Conservation (phyloP, 2,113 vertebrate genomes). For the Mustela lutreola region DNA sequence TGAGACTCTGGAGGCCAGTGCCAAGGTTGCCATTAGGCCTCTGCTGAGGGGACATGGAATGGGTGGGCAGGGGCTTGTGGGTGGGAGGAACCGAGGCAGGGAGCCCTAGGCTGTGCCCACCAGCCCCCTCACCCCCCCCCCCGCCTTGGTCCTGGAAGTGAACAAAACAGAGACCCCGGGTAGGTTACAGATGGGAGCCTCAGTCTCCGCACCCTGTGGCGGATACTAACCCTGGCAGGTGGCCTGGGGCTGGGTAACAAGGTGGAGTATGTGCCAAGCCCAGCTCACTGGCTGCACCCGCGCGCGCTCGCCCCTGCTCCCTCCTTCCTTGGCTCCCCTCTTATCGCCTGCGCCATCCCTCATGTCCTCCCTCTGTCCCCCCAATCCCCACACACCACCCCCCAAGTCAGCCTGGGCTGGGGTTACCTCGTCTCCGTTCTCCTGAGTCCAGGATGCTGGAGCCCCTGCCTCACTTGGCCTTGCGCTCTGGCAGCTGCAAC, state of each 20-base stretch:
- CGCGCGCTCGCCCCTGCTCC: not conserved
- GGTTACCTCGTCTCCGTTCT: not conserved
- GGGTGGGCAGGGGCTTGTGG: fast-evolving
- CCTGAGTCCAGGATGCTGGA: fast-evolving
- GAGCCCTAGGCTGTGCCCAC: fast-evolving
- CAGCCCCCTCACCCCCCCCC: fast-evolving
- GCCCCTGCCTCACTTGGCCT: not conserved
- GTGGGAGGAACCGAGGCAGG: not conserved
- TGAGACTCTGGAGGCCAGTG: fast-evolving
- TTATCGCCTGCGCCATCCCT: not conserved
- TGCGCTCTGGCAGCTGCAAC: not conserved
- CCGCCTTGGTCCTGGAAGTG: not conserved
- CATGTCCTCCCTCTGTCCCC: not conserved
- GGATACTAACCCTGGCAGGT: too few relatives aligned
- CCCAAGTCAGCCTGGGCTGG: not conserved
- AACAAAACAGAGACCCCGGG: not conserved
- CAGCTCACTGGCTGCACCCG: fast-evolving
- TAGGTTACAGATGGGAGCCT: not conserved
- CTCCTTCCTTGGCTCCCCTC: too few relatives aligned
- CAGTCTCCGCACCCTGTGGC: not conserved
- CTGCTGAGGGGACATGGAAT: not conserved
- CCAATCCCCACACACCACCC: not conserved
- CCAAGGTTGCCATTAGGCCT: not conserved
- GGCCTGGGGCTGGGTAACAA: fast-evolving
- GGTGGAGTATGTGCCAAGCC: not conserved